Evolutionary conservation across 2,113 vertebrate species (phyloP), one percentile per base, ranked within the genome.

Genomic region (Willisornis vidua): DNA sequence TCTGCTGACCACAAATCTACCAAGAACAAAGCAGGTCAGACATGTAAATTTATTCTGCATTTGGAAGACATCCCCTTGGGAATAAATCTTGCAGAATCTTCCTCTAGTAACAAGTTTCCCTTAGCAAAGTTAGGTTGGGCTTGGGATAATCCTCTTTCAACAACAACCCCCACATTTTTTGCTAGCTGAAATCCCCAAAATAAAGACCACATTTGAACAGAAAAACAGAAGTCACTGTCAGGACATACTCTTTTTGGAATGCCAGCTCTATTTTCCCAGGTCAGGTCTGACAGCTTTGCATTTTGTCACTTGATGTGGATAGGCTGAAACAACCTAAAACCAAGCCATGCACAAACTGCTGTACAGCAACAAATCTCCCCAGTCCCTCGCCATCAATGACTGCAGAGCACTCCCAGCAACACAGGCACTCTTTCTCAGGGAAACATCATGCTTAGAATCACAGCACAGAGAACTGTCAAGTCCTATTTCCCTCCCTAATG

Each of bases 371-470:
- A 94, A 80, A 87, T 87, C 89, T 94, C 63, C 55, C 70, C 85
- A 93, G 54, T 85, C 78, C 61, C 51, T 59, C 59, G 59, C 43
- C 59, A 88, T 48, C 72, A 67, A 2, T 41, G 59, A 67, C 71
- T 70, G 85, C 71, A 91, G 74, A 51, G 58, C 77, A 55, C 37
- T 89, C 78, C 54, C 61, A 67, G 75, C 51, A 59, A 43, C 33
- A 19, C 45, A 35, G 54, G 58, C 62, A 54, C 62, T 35, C 49
- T 95, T 93, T 86, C 83, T 80, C 85, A 89, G 51, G 62, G 70
- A 94, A 96, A 85, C 28, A 31, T 54, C 79, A 12, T 12, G 78
- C 85, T 91, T 93, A 95, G 68, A 95, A 91, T 95, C 85, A 93
- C 85, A 79, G 55, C 31, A 59, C 2, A 67, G 71, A 15, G 43